Percentiles rank a stretch among this genome's conserved stretches.
Conservation (phyloP, 2,797 vertebrate species). For the Myioborus melanocephalus region DNA sequence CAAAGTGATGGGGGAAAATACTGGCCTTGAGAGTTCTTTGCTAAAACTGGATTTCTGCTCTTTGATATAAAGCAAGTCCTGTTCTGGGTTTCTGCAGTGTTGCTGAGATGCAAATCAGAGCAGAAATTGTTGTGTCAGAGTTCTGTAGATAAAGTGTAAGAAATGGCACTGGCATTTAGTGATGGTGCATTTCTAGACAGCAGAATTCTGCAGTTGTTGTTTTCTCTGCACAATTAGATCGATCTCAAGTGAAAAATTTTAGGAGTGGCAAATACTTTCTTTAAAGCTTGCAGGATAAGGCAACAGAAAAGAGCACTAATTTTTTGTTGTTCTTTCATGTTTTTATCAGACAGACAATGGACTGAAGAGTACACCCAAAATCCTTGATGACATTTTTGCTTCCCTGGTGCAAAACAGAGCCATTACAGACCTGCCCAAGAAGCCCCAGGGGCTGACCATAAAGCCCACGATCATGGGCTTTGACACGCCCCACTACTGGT, state of each 20-base stretch:
- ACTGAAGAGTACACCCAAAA: slow-evolving; percentile 79
- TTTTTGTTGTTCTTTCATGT: neutral
- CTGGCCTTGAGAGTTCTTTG: neutral
- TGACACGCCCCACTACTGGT: slow-evolving; percentile 81
- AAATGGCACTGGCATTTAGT: neutral
- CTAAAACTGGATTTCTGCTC: neutral
- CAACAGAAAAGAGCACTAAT: neutral
- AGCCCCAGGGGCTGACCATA: slow-evolving; percentile 74
- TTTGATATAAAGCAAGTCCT: neutral
- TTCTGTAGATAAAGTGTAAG: neutral
- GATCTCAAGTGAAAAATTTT: neutral
- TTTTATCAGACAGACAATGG: slow-evolving; percentile 75
- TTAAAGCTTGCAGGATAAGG: neutral
- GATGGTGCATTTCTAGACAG: neutral
- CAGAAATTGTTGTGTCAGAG: neutral
- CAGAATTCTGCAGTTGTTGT: neutral
- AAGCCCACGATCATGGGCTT: slow-evolving; percentile 80
- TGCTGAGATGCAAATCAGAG: neutral
- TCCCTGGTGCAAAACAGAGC: slow-evolving; percentile 79
- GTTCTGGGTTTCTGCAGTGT: neutral
- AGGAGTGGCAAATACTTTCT: neutral
- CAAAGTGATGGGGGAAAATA: neutral
- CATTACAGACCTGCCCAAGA: slow-evolving; percentile 69
- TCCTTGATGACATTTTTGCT: slow-evolving; percentile 83
- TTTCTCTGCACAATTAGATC: neutral